Evolutionary conservation across 53 echinoderm and acorn worm species (phyloP).

Genomic region (Hippasteria phrygiana): DNA sequence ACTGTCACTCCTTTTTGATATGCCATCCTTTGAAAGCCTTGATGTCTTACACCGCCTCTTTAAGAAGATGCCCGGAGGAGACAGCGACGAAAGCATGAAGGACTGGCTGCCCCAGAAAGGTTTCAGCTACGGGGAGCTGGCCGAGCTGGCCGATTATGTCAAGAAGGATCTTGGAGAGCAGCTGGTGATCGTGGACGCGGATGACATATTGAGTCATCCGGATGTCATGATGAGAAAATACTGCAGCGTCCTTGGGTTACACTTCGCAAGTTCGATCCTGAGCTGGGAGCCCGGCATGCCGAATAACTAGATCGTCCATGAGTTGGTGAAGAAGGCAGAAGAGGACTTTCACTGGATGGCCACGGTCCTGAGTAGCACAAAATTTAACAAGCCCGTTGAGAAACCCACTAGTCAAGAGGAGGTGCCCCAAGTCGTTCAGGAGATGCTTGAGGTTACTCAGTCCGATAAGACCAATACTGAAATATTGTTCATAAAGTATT

Average conservation of each 20-base stretch:
- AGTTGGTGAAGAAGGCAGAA: constrained; percentile 2
- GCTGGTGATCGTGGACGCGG: constrained; percentile 53
- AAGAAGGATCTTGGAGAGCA: constrained; percentile 3
- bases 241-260: constrained; percentile 29
- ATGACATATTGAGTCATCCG: constrained; percentile 39
- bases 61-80: constrained; percentile 13
- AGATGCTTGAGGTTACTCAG: too few relatives aligned
- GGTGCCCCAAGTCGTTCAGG: constrained; percentile 1
- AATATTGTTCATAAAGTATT: too few relatives aligned
- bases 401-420: not conserved
- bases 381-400: not conserved
- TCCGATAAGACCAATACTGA: too few relatives aligned
- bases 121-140: constrained; percentile 53
- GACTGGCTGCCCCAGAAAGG: constrained; percentile 37
- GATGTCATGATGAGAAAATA: constrained; percentile 15
- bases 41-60: constrained; percentile 34
- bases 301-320: constrained; percentile 4
- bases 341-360: constrained; percentile 38
- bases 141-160: constrained; percentile 50
- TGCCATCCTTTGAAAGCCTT: constrained; percentile 34
- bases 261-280: constrained; percentile 24
- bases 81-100: not conserved
- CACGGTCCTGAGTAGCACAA: not conserved
- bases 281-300: constrained; percentile 55
- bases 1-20: constrained; percentile 51